Evolutionary conservation across 2,113 vertebrate species (phyloP), one percentile per base, ranked within the genome.

Genomic region (Cyprinodon brontotheroides): DNA sequence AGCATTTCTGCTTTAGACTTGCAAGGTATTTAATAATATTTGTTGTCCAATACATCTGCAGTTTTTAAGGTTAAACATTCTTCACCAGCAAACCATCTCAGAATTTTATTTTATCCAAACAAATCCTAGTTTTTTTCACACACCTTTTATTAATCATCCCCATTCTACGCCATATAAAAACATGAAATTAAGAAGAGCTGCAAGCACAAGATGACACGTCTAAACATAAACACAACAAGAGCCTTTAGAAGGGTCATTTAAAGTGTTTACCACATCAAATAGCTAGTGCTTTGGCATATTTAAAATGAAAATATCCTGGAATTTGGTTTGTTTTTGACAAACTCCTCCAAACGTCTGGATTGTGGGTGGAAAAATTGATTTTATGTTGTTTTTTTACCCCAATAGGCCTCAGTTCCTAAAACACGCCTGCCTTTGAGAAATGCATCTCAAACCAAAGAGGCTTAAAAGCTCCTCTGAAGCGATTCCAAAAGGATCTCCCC

Each of bases 401-500:
- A 72, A 84, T 77, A 64, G 79, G 83, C 85, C 83, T 74, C 73
- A 61, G 68, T 79, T 85, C 82, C 82, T 90, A 74, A 88, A 88
- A 88, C 84, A 92, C 69, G 81, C 80, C 20, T 70, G 79, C 81
- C 87, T 91, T 90, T 88, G 92, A 90, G 89, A 78, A 87, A 84
- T 83, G 83, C 85, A 80, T 87, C 74, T 63, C 85, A 75, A 88
- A 92, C 90, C 89, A 93, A 93, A 94, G 90, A 90, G 87, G 94
- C 92, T 93, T 94, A 93, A 74, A 78, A 69, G 77, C 82, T 91
- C 72, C 87, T 93, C 89, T 91, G 91, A 94, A 93, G 92, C 90
- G 78, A 86, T 91, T 94, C 92, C 91, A 92, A 89, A 29, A 91
- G 92, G 89, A 92, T 93, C 93, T 92, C 86, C 29, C 90, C 78